phyloP scores from a whole-genome alignment of 2,113 vertebrate genomes.

The Osmerus eperlanus region DNA sequence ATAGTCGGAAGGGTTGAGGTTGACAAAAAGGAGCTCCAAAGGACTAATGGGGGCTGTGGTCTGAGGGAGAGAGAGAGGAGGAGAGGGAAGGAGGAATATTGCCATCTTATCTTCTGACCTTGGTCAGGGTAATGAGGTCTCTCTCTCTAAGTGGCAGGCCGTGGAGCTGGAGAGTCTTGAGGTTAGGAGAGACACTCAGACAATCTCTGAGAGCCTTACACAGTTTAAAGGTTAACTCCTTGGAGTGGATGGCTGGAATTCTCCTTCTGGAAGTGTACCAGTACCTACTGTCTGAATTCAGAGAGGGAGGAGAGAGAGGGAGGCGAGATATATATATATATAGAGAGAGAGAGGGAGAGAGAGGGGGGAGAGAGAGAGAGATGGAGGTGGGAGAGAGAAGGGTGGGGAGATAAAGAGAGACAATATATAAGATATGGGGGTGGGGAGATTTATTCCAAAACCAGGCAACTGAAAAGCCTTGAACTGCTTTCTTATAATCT shows the following conservation, averaged over 20 bases:
- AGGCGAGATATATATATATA: too few species aligned
- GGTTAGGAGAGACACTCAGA: slow-evolving; percentile 74
- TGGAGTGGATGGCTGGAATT: slow-evolving; percentile 81
- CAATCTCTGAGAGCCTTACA: slow-evolving; percentile 85
- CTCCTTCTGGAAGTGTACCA: slow-evolving; percentile 72
- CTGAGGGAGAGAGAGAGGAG: neutral
- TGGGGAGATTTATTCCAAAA: too few species aligned
- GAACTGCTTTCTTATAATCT: neutral
- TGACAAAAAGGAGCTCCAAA: neutral
- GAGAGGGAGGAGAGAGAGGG: neutral
- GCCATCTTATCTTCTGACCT: slow-evolving; percentile 63
- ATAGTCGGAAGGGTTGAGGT: neutral
- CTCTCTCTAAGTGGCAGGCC: slow-evolving; percentile 84
- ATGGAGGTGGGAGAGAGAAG: neutral
- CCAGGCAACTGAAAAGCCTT: neutral
- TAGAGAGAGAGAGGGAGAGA: neutral
- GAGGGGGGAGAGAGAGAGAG: neutral
- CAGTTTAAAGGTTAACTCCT: slow-evolving; percentile 84
- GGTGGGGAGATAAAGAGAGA: neutral
- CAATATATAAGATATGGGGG: neutral
- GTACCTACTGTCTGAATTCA: slow-evolving; percentile 61
- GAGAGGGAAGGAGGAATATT: neutral
- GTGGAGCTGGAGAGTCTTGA: slow-evolving; percentile 85
- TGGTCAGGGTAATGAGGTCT: slow-evolving; percentile 83
- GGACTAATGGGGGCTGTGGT: neutral